These are phyloP conservation scores for Lasioglossum vierecki DNA, from an alignment of 2,888 invertebrate species.

Conservation along the genomic window DNA sequence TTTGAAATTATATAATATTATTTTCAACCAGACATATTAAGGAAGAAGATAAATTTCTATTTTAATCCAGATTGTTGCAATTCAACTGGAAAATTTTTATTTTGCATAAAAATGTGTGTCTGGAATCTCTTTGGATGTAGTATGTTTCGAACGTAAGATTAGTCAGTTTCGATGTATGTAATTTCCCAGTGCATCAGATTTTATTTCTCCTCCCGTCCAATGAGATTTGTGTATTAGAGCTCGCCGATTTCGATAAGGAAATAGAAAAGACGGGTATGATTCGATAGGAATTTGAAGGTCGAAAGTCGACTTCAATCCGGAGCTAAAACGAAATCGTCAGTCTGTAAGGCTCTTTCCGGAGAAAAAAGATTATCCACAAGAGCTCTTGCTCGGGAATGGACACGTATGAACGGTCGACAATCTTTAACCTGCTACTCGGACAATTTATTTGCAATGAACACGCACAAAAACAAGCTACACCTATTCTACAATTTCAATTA, in stretches of 20 bases:
- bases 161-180: background rate
- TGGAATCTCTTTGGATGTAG: background rate
- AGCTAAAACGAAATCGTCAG: slow-evolving; percentile 28
- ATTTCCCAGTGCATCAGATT: background rate
- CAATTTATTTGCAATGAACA: background rate
- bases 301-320: slow-evolving; percentile 7
- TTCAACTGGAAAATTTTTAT: no score
- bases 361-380: background rate
- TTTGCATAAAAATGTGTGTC: no score
- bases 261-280: slow-evolving; percentile 28
- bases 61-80: no score
- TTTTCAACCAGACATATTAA: no score
- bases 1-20: no score
- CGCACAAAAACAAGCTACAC: background rate
- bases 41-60: no score
- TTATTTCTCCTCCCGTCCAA: background rate
- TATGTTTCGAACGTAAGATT: background rate
- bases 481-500: background rate
- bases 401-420: background rate
- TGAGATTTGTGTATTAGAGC: slow-evolving; percentile 11
- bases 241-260: slow-evolving; percentile 19
- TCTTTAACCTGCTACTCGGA: background rate
- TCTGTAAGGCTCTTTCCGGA: slow-evolving; percentile 1
- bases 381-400: background rate
- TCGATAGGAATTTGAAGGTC: slow-evolving; percentile 30